Base-by-base conservation (phyloP, 1,140 invertebrate species). In the Polypedilum pembai region DNA sequence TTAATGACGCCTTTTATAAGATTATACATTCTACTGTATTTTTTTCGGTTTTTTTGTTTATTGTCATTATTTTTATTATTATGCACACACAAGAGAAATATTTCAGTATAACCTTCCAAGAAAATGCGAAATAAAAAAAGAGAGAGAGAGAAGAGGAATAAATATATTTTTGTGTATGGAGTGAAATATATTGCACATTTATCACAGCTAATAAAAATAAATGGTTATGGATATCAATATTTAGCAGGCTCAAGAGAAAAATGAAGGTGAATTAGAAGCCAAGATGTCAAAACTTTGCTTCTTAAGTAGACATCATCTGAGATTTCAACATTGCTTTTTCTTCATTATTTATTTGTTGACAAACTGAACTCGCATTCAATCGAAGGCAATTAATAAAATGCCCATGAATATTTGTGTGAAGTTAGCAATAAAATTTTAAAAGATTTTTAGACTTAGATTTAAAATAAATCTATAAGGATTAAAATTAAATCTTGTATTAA, bases 161-260 rank as follows among this genome's bases (percentile, higher is more conserved):
- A n/a, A 56, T 56, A 56, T 56, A 56, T 56, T 56, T 15, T n/a
- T 56, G n/a, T 56, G 45, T 4, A 3, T 56, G 45, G n/a, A 15
- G 45, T 56, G n/a, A 56, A 56, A 56, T 12, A 56, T 56, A 56
- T 56, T 56, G 45, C 45, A 69, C 65, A 69, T 69, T 69, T 69
- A 69, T 69, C 65, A 69, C 20, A 56, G 65, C 20, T 69, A 69
- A 69, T 69, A 69, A 69, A 69, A 20, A 69, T 18, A 69, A 69
- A 69, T 69, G 65, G 65, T 69, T 69, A 69, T 69, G 65, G 45
- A 69, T 69, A 69, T 69, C 20, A 56, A 20, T 69, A 69, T 69
- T 69, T 69, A 69, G 20, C 65, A 20, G 65, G n/a, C 65, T 10
- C 17, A n/a, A 56, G 45, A 56, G 45, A 56, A 3, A 12, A 33